These are phyloP conservation scores for Drosophila watanabei DNA, from an alignment of 1,140 invertebrate genomes.

Conservation along the genomic window DNA sequence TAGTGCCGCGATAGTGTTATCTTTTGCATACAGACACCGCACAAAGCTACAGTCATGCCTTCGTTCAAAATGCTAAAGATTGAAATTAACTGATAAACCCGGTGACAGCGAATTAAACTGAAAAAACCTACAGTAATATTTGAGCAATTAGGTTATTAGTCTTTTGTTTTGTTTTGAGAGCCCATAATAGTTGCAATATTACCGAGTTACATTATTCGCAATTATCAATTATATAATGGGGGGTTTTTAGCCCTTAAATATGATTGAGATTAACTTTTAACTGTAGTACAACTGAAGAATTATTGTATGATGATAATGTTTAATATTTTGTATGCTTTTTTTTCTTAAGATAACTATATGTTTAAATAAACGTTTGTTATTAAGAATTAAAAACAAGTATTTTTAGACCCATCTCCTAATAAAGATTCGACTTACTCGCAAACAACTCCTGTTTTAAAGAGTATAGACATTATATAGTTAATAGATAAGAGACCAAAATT, in stretches of 20 bases:
- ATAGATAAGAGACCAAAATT: neutral
- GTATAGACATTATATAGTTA: neutral
- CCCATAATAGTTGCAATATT: neutral
- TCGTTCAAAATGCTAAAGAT: conserved; percentile 21
- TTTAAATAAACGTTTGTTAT: neutral
- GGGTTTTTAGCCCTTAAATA: neutral
- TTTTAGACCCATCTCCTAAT: neutral
- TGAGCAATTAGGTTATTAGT: conserved; percentile 1
- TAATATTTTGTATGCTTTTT: neutral
- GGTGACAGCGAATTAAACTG: conserved; percentile 13
- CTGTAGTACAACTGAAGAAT: neutral
- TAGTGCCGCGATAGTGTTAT: conserved; percentile 34
- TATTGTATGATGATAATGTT: neutral
- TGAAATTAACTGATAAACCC: conserved; percentile 18
- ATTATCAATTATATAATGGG: neutral
- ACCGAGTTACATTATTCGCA: neutral
- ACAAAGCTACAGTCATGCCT: conserved; percentile 28
- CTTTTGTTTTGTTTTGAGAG: neutral
- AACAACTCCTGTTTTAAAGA: neutral
- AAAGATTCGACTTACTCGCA: too few relatives aligned
- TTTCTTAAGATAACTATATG: neutral
- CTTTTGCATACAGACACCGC: conserved; percentile 8
- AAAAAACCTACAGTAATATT: neutral
- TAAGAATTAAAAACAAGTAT: neutral
- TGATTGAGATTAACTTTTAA: too few relatives aligned